Base-by-base conservation (phyloP, 2,888 invertebrate genomes). In the Periphyllus acericola region DNA sequence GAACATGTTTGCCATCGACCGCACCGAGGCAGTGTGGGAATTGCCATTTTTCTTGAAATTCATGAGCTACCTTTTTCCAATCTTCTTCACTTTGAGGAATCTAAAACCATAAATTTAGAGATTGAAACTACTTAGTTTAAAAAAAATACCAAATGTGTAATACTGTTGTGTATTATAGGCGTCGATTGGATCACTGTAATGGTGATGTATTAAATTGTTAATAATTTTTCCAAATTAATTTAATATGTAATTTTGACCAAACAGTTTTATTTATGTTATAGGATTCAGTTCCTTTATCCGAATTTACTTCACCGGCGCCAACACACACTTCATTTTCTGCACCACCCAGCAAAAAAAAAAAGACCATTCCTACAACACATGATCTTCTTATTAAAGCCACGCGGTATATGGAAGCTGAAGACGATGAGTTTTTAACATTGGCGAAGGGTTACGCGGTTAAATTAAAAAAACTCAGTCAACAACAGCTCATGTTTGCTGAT, bases 1-100 rank as follows among this genome's bases (percentile, higher is more conserved):
- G 34, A 46, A 85, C 46, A 36, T 86, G 86, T 36, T 86, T 86
- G 11, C 86, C 86, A 86, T 86, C 86, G 25, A 86, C 32, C n/a
- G 79, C 86, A 29, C 86, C 86, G 1, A 60, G 29, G 29, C 78
- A 76, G 40, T 78, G 46, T 14, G 86, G 86, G 29, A 86, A 79
- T 19, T 79, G 6, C 79, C 86, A 86, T 60, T 34, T 78, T 66
- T 79, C 60, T 29, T 76, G 9, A 86, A 79, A 86, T n/a, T 52
- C 36, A 19, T 55, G 55, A 55, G 78, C 66, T 19, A 86, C 40
- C 21, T 79, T 19, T 36, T 55, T 55, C 86, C 86, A 86, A 40
- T 86, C 79, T 79, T 86, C 78, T 86, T 86, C 55, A 32, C 66
- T 86, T 29, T 55, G 14, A 14, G 86, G 79, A 34, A 66, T 19